Percentiles rank a stretch among this genome's conserved stretches.
phyloP scores from a whole-genome alignment of 2,113 vertebrate genomes.

The Ploceus nigricollis region DNA sequence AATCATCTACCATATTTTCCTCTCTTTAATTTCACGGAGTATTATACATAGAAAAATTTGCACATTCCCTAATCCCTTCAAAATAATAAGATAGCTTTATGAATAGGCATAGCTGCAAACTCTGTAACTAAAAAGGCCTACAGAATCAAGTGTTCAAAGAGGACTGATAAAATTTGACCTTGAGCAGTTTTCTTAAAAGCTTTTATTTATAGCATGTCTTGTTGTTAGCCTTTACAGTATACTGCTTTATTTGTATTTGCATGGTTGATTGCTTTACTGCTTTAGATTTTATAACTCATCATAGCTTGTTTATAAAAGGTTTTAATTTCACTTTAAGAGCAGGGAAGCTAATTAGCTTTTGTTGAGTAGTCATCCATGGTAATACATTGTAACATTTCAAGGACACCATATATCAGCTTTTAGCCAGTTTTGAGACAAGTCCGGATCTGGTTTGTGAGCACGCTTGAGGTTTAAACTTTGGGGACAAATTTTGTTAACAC shows the following conservation, averaged over 20 bases:
- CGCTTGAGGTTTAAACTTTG: background rate
- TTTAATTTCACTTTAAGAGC: conserved; percentile 31
- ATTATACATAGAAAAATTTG: background rate
- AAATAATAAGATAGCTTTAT: background rate
- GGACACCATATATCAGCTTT: background rate
- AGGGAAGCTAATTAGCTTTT: background rate
- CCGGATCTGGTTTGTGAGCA: background rate
- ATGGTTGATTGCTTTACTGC: conserved; percentile 36
- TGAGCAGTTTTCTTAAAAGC: conserved; percentile 2
- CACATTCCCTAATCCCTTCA: background rate
- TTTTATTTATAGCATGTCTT: conserved; percentile 46
- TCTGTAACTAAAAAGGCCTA: background rate
- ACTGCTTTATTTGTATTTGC: conserved; percentile 25
- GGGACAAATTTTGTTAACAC: background rate
- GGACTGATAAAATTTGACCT: conserved; percentile 24
- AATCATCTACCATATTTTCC: background rate
- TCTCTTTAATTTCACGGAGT: background rate
- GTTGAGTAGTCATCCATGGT: background rate
- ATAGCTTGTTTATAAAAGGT: conserved; percentile 17
- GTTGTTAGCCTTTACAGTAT: conserved; percentile 22
- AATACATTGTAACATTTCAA: conserved; percentile 22
- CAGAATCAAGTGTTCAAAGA: background rate
- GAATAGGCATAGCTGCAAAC: background rate
- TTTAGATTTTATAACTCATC: conserved; percentile 10
- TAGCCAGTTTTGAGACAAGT: background rate